phyloP scores from a whole-genome alignment of 2,113 vertebrate species.

The Phylloscopus trochilus region DNA sequence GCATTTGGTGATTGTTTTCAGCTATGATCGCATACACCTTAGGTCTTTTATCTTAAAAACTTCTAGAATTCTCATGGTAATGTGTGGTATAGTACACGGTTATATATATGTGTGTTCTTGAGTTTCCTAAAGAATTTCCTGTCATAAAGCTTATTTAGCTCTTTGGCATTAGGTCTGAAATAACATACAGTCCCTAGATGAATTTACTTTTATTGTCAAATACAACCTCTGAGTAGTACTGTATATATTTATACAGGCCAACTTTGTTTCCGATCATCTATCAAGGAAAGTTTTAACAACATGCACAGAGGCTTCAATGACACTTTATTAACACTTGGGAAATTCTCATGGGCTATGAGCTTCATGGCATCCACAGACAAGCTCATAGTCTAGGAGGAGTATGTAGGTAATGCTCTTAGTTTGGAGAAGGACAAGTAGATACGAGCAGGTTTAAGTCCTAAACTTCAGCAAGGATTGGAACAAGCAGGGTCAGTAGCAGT shows the following conservation, averaged over 20 bases:
- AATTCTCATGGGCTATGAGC: not conserved
- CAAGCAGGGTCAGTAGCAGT: not conserved
- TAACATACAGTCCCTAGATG: not conserved
- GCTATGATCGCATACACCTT: not conserved
- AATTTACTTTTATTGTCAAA: not conserved
- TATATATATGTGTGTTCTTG: not conserved
- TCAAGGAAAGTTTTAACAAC: not conserved
- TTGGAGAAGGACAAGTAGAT: not conserved
- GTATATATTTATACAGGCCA: not conserved
- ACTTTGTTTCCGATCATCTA: not conserved
- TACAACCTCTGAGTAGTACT: not conserved
- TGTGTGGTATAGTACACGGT: not conserved
- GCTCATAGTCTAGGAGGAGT: not conserved
- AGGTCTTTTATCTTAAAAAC: not conserved
- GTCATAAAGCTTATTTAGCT: not conserved
- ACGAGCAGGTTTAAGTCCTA: not conserved
- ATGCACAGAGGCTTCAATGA: not conserved
- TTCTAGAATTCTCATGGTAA: not conserved
- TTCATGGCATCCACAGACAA: not conserved
- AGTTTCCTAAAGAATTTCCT: slow-evolving; percentile 1
- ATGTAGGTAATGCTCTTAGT: not conserved
- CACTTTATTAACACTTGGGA: not conserved
- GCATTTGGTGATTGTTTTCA: not conserved
- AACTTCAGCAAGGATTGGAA: not conserved
- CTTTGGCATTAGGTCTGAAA: not conserved